A percentile compares a stretch with the other conserved stretches of the same genome.
phyloP scores from a whole-genome alignment of 2,113 vertebrate genomes.

The Semnornis frantzii region DNA sequence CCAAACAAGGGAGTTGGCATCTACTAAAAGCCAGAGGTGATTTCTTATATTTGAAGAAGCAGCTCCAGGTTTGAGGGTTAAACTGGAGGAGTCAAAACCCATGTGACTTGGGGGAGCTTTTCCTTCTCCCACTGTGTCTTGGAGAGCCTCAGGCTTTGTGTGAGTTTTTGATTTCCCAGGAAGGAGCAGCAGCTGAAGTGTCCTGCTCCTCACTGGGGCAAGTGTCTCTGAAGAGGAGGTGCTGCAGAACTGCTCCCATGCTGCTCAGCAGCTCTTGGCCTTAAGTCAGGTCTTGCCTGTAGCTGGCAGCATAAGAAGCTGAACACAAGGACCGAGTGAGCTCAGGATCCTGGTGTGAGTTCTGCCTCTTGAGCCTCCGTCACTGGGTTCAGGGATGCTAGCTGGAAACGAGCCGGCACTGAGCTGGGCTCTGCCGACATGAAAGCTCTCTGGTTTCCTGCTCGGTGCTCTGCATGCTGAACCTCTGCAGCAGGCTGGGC shows the following conservation, averaged over 20 bases:
- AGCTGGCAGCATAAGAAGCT: background rate
- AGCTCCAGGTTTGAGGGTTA: background rate
- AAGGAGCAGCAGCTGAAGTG: background rate
- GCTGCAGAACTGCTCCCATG: background rate
- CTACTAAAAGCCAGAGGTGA: background rate
- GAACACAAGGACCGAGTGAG: background rate
- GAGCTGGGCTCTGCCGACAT: background rate
- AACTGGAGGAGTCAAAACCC: background rate
- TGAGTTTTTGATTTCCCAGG: background rate
- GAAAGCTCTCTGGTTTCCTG: slow-evolving; percentile 14
- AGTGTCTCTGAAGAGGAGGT: background rate
- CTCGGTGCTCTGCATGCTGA: background rate
- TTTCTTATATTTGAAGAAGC: background rate
- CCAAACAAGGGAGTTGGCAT: background rate
- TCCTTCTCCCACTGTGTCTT: background rate
- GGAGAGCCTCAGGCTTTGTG: background rate
- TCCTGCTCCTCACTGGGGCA: background rate
- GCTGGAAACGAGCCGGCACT: background rate
- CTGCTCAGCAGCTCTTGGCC: background rate
- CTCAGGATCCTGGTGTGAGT: background rate
- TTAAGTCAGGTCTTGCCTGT: background rate
- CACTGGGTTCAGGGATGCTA: background rate
- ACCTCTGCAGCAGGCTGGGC: background rate
- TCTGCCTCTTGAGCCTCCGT: background rate
- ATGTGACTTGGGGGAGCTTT: background rate